Conservation (phyloP, 2,797 vertebrate species). For the Anniella stebbinsi region DNA sequence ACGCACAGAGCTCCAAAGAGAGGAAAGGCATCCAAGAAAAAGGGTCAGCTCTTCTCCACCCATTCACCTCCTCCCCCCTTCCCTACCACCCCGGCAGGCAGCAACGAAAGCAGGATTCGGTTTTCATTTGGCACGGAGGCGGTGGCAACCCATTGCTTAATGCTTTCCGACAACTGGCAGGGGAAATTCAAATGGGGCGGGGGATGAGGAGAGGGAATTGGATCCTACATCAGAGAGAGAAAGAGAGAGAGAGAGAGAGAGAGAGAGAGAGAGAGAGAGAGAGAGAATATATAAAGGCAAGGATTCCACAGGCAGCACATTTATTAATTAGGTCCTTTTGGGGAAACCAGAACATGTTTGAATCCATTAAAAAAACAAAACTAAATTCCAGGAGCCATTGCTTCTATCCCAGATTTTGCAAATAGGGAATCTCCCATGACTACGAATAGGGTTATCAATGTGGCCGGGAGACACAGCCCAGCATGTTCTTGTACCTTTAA, state of each 20-base stretch:
- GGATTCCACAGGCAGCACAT: constrained; percentile 13
- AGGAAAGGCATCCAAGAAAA: constrained; percentile 16
- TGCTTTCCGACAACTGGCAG: constrained; percentile 38
- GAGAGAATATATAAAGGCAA: neutral
- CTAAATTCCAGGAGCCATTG: neutral
- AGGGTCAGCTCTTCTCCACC: constrained; percentile 20
- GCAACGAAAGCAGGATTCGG: constrained; percentile 24
- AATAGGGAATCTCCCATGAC: neutral
- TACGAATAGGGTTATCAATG: neutral
- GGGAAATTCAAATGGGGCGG: constrained; percentile 44
- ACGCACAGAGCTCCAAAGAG: constrained; percentile 19
- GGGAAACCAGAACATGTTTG: neutral
- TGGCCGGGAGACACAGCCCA: neutral
- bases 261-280: constrained; percentile 30
- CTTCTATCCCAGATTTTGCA: neutral
- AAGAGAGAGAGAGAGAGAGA: constrained; percentile 17
- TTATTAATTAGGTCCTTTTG: constrained; percentile 38
- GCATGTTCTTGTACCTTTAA: neutral
- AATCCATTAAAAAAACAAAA: neutral
- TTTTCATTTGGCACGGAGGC: constrained; percentile 36
- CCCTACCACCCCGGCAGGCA: constrained; percentile 35
- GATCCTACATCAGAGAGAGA: constrained; percentile 28
- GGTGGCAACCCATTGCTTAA: constrained; percentile 21
- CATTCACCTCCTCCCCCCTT: constrained; percentile 13
- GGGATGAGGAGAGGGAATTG: neutral